A percentile compares a stretch with the other conserved stretches of the same genome.
Evolutionary conservation across 92 coral and sea anemone genomes (phyloP).

Genomic region (Paragorgia papillata): DNA sequence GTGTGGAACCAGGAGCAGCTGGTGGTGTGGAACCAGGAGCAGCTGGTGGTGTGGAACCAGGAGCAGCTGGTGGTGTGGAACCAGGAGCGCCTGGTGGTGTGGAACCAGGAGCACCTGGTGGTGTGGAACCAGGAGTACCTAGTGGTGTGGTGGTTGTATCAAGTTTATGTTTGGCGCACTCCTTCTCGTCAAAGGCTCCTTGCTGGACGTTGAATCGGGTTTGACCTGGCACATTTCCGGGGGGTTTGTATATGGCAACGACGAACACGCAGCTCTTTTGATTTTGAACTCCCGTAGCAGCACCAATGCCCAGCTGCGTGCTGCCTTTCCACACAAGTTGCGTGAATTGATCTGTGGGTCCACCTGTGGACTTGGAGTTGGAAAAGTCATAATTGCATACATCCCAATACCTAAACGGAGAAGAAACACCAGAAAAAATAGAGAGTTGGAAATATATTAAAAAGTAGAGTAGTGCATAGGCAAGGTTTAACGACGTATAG

Average conservation of each 20-base stretch:
- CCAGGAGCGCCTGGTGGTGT: neutral
- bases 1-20: neutral
- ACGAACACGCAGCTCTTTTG: slow-evolving; percentile 71
- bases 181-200: slow-evolving; percentile 45
- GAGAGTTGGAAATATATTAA: too few relatives aligned
- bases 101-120: neutral
- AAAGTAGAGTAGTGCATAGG: too few relatives aligned
- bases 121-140: neutral
- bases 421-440: neutral
- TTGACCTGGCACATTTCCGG: slow-evolving; percentile 64
- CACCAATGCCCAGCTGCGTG: slow-evolving; percentile 75
- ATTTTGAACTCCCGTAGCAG: slow-evolving; percentile 59
- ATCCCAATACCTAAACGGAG: slow-evolving; percentile 26
- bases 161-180: neutral
- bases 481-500: too few relatives aligned
- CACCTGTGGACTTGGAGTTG: slow-evolving; percentile 14
- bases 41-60: neutral
- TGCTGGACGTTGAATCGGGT: slow-evolving; percentile 59
- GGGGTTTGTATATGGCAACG: slow-evolving; percentile 76
- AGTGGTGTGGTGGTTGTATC: neutral
- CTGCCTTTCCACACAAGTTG: slow-evolving; percentile 81
- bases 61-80: neutral
- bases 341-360: slow-evolving; percentile 16
- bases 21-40: neutral
- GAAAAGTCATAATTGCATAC: slow-evolving; percentile 27